These are phyloP conservation scores for Paracanthobrama guichenoti DNA, from an alignment of 2,113 vertebrate genomes.

Conservation along the genomic window DNA sequence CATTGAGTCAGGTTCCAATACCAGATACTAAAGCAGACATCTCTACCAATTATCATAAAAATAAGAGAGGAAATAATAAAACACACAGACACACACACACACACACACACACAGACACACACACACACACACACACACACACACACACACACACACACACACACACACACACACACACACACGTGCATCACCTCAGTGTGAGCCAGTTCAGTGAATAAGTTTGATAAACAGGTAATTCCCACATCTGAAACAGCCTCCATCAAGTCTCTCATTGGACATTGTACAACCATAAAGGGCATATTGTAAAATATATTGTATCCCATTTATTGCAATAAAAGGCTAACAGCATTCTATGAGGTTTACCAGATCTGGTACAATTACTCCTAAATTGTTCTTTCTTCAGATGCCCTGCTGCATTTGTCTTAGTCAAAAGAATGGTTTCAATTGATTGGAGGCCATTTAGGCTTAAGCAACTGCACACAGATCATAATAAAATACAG, in stretches of 20 bases:
- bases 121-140: neutral
- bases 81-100: neutral
- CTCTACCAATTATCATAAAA: neutral
- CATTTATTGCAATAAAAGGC: neutral
- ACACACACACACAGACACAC: neutral
- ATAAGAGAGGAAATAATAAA: neutral
- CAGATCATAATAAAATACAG: neutral
- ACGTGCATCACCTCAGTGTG: neutral
- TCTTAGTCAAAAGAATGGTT: neutral
- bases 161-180: neutral
- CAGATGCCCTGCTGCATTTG: neutral
- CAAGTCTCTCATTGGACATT: neutral
- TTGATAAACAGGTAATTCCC: neutral
- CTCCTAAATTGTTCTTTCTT: neutral
- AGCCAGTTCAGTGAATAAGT: neutral
- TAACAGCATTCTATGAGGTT: neutral
- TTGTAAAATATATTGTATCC: neutral
- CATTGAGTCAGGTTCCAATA: neutral
- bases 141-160: neutral
- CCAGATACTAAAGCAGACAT: neutral
- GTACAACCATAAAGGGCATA: neutral
- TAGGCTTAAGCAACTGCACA: neutral
- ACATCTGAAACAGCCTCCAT: neutral
- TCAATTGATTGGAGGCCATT: neutral
- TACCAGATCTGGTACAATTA: conserved; percentile 18